Evolutionary conservation across 2,888 invertebrate genomes (phyloP).

Genomic region (Axea sp.): DNA sequence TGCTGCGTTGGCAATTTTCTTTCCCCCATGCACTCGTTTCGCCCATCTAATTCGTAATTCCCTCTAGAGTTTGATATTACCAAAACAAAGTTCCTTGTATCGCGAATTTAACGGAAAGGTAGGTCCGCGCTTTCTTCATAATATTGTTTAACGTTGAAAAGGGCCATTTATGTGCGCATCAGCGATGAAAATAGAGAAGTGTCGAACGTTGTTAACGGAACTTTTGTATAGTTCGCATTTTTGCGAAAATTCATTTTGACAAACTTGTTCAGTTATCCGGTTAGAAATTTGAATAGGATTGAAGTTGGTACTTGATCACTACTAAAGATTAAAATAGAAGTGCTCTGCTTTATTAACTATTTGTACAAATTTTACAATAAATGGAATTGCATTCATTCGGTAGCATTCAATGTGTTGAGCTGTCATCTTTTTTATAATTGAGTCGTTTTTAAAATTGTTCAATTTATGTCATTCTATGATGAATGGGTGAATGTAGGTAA

Average conservation of each 20-base stretch:
- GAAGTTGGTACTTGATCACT: slow-evolving; percentile 30
- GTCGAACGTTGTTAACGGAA: slow-evolving; percentile 26
- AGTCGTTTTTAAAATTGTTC: too few relatives aligned
- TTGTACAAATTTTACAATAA: too few relatives aligned
- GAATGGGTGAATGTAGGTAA: too few relatives aligned
- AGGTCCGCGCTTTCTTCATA: slow-evolving; percentile 14
- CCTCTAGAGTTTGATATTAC: slow-evolving; percentile 40
- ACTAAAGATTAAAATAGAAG: slow-evolving; percentile 14
- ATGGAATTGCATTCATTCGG: too few relatives aligned
- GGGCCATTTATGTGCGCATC: slow-evolving; percentile 10
- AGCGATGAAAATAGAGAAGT: slow-evolving; percentile 14
- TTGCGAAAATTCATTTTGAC: slow-evolving; percentile 14
- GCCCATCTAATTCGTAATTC: slow-evolving; percentile 46
- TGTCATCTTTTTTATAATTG: too few relatives aligned
- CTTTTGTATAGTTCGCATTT: slow-evolving; percentile 3
- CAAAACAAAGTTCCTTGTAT: slow-evolving; percentile 49
- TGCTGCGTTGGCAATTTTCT: slow-evolving; percentile 35
- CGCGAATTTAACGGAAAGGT: slow-evolving; percentile 14
- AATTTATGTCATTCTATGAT: too few relatives aligned
- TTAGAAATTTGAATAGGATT: slow-evolving; percentile 17
- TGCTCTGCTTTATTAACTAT: too few relatives aligned
- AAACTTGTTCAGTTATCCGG: slow-evolving; percentile 16
- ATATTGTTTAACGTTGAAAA: slow-evolving; percentile 33
- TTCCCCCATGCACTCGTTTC: slow-evolving; percentile 1
- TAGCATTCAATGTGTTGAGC: too few relatives aligned